Percentiles rank a stretch among this genome's conserved stretches.
Conservation (phyloP, 2,888 invertebrate genomes). For the Oxycera nigricornis region DNA sequence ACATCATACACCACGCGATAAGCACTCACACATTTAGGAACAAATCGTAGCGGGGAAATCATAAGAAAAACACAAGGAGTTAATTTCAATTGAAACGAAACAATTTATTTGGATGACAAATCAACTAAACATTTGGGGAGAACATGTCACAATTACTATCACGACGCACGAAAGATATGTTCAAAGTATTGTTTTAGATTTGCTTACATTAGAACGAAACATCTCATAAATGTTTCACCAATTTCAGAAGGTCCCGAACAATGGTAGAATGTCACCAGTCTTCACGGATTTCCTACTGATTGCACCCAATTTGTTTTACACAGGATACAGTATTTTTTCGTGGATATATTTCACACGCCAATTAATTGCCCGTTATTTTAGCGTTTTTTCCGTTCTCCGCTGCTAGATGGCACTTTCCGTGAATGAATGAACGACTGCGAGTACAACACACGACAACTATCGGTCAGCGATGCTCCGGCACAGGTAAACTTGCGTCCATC, state of each 20-base stretch:
- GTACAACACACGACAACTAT: slow-evolving; percentile 21
- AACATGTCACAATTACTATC: too few species aligned
- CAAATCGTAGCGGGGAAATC: too few species aligned
- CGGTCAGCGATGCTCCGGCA: slow-evolving; percentile 11
- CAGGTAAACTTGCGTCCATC: slow-evolving; percentile 29
- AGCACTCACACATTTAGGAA: neutral
- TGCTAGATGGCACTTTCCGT: slow-evolving; percentile 31
- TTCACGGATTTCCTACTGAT: neutral
- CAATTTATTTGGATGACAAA: too few species aligned
- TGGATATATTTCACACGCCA: slow-evolving; percentile 14
- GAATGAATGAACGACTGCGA: slow-evolving; percentile 9
- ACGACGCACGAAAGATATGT: too few species aligned
- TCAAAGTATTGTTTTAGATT: too few species aligned
- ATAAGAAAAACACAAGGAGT: too few species aligned
- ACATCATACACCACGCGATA: slow-evolving; percentile 16
- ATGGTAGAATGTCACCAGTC: neutral
- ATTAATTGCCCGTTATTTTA: slow-evolving; percentile 22
- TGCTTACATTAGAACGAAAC: too few species aligned
- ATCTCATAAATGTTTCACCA: too few species aligned
- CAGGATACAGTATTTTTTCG: neutral
- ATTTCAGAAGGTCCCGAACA: neutral
- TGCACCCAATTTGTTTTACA: neutral
- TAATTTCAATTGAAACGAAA: too few species aligned
- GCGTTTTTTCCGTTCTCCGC: neutral
- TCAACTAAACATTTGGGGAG: too few species aligned